A percentile compares a stretch with the other conserved stretches of the same genome.
These are phyloP conservation scores for Trematocara variabile DNA, from an alignment of 2,113 vertebrate species.

Conservation along the genomic window DNA sequence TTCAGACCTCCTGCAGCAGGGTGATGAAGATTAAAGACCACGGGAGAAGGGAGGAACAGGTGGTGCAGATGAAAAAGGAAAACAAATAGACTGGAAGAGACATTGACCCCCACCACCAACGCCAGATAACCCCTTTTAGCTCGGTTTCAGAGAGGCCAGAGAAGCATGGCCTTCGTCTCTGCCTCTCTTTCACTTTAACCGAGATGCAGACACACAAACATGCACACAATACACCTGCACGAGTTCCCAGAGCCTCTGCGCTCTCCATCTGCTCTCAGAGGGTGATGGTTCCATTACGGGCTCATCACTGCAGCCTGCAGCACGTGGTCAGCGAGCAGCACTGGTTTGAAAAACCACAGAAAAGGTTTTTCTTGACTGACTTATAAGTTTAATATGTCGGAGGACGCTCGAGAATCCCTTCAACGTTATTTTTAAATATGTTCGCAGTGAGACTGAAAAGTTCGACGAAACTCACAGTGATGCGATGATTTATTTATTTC, in stretches of 20 bases:
- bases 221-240: neutral
- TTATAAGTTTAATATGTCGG: neutral
- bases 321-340: neutral
- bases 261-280: neutral
- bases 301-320: neutral
- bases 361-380: neutral
- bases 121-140: constrained; percentile 16
- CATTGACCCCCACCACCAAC: neutral
- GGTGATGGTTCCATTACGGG: neutral
- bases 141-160: neutral
- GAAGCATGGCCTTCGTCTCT: neutral
- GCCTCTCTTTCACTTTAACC: neutral
- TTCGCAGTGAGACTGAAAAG: neutral
- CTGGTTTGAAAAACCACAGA: neutral
- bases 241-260: neutral
- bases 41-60: neutral
- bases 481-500: neutral
- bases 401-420: neutral
- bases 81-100: neutral
- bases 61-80: neutral
- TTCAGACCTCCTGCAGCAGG: neutral
- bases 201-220: neutral
- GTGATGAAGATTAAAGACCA: neutral
- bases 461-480: neutral
- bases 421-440: neutral